These are phyloP conservation scores for Trachurus trachurus DNA, from an alignment of 2,797 vertebrate species.

Conservation along the genomic window DNA sequence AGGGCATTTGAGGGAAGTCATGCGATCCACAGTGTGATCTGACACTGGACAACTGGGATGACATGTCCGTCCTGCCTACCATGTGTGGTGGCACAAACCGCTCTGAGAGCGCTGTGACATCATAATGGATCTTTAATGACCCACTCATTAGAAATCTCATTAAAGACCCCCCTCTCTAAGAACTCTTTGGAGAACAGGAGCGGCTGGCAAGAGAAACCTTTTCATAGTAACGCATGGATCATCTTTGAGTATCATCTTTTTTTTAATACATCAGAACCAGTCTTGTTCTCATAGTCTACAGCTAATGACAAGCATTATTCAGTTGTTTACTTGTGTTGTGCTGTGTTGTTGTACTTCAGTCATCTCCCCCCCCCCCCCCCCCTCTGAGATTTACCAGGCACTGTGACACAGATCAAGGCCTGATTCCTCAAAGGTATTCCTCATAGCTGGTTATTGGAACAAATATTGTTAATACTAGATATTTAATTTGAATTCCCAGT, in stretches of 20 bases:
- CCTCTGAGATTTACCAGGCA: constrained; percentile 29
- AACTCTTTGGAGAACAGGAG: constrained; percentile 43
- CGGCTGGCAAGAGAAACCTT: constrained; percentile 31
- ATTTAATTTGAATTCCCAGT: constrained; percentile 27
- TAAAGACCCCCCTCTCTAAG: constrained; percentile 23
- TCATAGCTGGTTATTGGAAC: constrained; percentile 6
- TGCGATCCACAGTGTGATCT: neutral
- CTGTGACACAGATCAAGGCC: constrained; percentile 10
- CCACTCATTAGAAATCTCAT: constrained; percentile 45
- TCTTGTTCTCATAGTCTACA: neutral
- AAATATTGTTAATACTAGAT: constrained; percentile 2
- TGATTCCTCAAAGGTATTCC: constrained; percentile 36
- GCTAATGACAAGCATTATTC: constrained; percentile 19
- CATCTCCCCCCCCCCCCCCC: no score
- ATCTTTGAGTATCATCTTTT: constrained; percentile 24
- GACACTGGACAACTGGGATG: constrained; percentile 10
- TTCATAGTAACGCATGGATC: constrained; percentile 38
- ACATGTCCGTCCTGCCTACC: constrained; percentile 20
- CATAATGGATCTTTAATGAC: constrained; percentile 66
- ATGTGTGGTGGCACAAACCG: constrained; percentile 12
- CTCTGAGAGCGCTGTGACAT: constrained; percentile 41
- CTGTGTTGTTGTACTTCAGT: constrained; percentile 3
- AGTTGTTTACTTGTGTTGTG: neutral
- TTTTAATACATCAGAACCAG: neutral
- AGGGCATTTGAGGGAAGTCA: constrained; percentile 18